Base-by-base conservation (phyloP, 2,888 invertebrate species). In the Perdita meconis region DNA sequence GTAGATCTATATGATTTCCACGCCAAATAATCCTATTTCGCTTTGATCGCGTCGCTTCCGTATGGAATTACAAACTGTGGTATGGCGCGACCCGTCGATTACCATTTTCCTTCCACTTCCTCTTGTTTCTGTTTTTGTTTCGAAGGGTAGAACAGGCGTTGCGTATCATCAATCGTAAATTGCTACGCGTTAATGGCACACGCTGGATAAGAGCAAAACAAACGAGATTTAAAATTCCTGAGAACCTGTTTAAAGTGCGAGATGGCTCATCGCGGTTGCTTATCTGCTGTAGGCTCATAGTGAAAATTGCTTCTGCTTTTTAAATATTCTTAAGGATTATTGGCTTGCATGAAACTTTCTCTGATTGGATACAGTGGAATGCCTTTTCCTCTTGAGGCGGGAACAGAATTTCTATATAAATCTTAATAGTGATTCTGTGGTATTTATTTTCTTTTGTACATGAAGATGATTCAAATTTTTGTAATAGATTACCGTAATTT, bases 1-100 rank as follows among this genome's bases (percentile, higher is more conserved):
- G 57, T 13, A 61, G 36, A 72, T 78, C 61, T 65, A 36, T 76
- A 67, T 75, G 72, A 80, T 75, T 64, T 64, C 66, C 75, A 30
- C 63, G 73, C 67, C 53, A 59, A 75, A 73, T 63, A 65, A 65
- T 68, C 60, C 60, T 51, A 64, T 68, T 59, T 65, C 53, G 59
- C 44, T 19, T 8, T 44, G 53, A 55, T 67, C 67, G 53, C 24
- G 13, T 68, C 19, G 36, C 56, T 42, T 36, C 50, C 55, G n/a
- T 22, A n/a, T 8, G 34, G 67, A 56, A 65, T 55, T 40, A 5
- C 30, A 5, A 65, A 55, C 22, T 38, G 22, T 6, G 3, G 30
- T 4, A 2, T 30, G 13, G 0, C 2, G 16, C 13, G 30, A 65
- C 47, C 47, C 34, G 2, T 10, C 26, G 12, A 30, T 3, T 36